phyloP scores from a whole-genome alignment of 1,140 invertebrate genomes.

The Cyrtorhinus lividipennis region DNA sequence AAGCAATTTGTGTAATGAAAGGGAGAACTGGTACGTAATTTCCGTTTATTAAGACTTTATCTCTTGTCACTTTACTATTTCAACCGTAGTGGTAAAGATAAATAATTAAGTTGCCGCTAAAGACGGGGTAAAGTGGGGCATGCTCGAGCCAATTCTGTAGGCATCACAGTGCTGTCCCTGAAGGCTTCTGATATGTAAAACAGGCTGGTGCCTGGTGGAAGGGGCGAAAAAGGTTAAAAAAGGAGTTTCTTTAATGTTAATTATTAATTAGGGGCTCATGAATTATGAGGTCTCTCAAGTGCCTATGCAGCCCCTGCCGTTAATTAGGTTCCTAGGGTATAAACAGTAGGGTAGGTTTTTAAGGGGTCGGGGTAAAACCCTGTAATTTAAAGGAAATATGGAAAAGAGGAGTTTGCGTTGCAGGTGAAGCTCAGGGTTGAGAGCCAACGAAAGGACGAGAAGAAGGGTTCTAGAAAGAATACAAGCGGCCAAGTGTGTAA shows the following conservation, averaged over 20 bases:
- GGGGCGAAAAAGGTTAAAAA: not conserved
- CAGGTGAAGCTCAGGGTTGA: not conserved
- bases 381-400: slow-evolving; percentile 6
- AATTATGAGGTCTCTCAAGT: not conserved
- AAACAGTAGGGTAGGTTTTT: not conserved
- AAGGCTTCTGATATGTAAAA: not conserved
- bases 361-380: not conserved
- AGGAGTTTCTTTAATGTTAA: not conserved
- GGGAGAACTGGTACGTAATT: not conserved
- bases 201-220: not conserved
- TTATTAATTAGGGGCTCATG: not conserved
- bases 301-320: not conserved
- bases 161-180: not conserved
- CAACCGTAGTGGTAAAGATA: not conserved
- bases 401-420: not conserved
- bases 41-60: not conserved
- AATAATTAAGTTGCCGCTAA: not conserved
- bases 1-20: not conserved
- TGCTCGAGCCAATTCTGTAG: not conserved
- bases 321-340: not conserved
- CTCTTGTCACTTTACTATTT: not conserved
- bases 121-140: not conserved
- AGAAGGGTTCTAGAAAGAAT: not conserved
- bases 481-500: slow-evolving; percentile 6
- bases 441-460: not conserved